Evolutionary conservation across 2,797 vertebrate species (phyloP).

Genomic region (Octomys mimax): DNA sequence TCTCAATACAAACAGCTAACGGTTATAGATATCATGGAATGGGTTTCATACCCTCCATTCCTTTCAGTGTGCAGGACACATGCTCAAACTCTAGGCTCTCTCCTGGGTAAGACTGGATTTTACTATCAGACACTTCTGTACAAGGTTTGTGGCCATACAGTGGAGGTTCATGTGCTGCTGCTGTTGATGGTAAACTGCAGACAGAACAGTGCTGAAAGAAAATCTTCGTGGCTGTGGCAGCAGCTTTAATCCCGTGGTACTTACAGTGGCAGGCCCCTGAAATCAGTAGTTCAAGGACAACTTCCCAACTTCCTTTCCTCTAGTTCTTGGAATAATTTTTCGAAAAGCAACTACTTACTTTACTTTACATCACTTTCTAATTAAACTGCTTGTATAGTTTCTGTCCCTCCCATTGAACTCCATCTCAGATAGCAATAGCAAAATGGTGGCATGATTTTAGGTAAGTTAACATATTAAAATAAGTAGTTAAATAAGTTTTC

Average conservation of each 20-base stretch:
- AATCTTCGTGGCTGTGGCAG: neutral
- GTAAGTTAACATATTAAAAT: neutral
- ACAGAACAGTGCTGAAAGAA: neutral
- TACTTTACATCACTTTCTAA: neutral
- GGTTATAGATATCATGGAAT: accelerated
- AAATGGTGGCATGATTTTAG: neutral
- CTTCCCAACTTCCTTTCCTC: neutral
- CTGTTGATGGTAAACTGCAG: neutral
- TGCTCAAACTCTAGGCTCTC: neutral
- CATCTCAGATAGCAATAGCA: neutral
- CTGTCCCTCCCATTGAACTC: neutral
- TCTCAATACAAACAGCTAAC: accelerated
- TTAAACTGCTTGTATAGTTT: neutral
- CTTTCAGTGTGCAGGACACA: neutral
- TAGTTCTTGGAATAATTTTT: neutral
- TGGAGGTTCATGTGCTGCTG: neutral
- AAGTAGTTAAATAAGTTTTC: neutral
- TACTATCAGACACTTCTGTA: too few relatives aligned
- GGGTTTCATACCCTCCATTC: neutral
- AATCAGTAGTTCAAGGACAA: neutral
- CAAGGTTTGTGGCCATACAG: neutral
- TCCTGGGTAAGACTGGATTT: neutral
- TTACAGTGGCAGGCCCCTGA: accelerated
- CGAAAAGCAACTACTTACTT: neutral
- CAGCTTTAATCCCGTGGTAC: neutral